Evolutionary conservation across 2,113 vertebrate species (phyloP).

Genomic region (Chrysochloris asiatica): DNA sequence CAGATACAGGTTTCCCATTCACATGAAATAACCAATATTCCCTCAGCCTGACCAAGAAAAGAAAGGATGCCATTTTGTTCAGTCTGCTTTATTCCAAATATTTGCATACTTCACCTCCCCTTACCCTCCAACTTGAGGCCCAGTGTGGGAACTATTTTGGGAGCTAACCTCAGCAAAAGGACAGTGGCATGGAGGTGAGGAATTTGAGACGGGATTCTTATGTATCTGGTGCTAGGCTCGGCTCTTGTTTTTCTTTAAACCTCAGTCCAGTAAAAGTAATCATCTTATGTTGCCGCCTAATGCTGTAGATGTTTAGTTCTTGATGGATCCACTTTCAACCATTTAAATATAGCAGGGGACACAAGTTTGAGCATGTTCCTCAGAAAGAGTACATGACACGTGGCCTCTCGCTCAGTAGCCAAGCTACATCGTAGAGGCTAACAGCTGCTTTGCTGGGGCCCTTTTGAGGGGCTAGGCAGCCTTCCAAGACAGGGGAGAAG

Average conservation of each 20-base stretch:
- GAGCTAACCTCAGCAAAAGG: constrained; percentile 45
- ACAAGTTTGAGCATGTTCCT: constrained; percentile 67
- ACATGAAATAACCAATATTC: constrained; percentile 24
- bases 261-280: constrained; percentile 46
- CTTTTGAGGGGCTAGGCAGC: neutral
- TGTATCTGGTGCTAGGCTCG: constrained; percentile 46
- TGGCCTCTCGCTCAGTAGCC: constrained; percentile 49
- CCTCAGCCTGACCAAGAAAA: neutral
- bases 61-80: constrained; percentile 12
- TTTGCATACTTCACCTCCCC: neutral
- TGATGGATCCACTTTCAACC: constrained; percentile 67
- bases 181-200: constrained; percentile 15
- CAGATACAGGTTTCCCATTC: neutral
- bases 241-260: constrained; percentile 63
- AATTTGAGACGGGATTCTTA: constrained; percentile 61
- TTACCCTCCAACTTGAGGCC: neutral
- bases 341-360: constrained; percentile 70
- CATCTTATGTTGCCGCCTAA: constrained; percentile 54
- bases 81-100: neutral
- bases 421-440: constrained; percentile 15
- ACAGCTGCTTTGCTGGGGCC: constrained; percentile 60
- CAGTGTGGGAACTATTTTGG: constrained; percentile 48
- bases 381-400: constrained; percentile 55
- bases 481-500: constrained; percentile 17
- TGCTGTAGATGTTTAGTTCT: constrained; percentile 58